A percentile compares a stretch with the other conserved stretches of the same genome.
Conservation (phyloP, 1,140 invertebrate species). For the Caerostris darwini region DNA sequence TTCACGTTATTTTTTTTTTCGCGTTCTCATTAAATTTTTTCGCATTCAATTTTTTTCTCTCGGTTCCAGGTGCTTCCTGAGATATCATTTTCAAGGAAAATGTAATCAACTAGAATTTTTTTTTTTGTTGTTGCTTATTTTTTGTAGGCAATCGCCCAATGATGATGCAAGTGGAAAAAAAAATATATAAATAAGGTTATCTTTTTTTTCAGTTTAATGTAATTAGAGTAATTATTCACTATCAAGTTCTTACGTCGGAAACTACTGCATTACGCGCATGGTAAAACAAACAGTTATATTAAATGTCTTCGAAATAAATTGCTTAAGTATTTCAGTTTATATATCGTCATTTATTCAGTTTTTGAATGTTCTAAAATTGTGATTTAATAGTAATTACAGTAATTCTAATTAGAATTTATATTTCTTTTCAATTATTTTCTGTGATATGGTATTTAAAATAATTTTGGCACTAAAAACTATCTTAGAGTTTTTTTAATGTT, state of each 20-base stretch:
- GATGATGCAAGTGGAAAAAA: not conserved
- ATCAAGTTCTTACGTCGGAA: not conserved
- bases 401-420: too few species aligned
- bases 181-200: not conserved
- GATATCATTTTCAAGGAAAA: slow-evolving; percentile 30
- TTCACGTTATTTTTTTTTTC: not conserved
- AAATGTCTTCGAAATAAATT: not conserved
- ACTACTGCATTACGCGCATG: not conserved
- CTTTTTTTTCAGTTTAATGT: not conserved
- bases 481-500: too few species aligned
- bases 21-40: not conserved
- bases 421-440: too few species aligned
- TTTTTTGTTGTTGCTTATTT: not conserved
- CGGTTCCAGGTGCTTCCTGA: not conserved
- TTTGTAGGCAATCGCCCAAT: not conserved
- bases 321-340: too few species aligned
- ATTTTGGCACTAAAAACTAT: too few species aligned
- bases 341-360: too few species aligned
- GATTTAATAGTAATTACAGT: too few species aligned
- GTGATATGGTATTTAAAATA: too few species aligned
- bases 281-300: not conserved
- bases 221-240: slow-evolving; percentile 22
- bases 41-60: not conserved
- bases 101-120: slow-evolving; percentile 30
- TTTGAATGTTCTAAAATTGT: too few species aligned